Base-by-base conservation (phyloP, 2,888 invertebrate species). In the Panzeria rudis region DNA sequence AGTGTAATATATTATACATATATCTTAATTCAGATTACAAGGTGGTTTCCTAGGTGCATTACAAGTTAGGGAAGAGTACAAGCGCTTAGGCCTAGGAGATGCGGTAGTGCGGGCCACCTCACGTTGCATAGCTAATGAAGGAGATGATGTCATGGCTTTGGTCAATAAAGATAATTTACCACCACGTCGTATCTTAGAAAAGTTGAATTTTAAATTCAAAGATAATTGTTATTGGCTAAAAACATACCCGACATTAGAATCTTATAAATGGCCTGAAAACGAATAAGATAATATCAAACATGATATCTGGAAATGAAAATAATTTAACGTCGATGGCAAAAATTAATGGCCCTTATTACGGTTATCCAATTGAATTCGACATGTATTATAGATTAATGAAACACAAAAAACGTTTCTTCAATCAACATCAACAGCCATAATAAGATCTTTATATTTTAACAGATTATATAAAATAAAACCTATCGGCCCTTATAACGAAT, bases 31-130 rank as follows among this genome's bases (percentile, higher is more conserved):
- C 66, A 90, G 90, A 41, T 52, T 90, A 13, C 89, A 89, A 72
- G 89, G 88, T 11, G 91, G 91, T 20, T 89, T 90, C 7, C 86
- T 91, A 5, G 91, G 90, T 5, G 89, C 89, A 1, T 81, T 91
- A 29, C 90, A 91, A 79, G 90, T 90, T 1, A 88, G 88, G 52
- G 89, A 90, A 4, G 64, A 86, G 1, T 87, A 89, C 82, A 88
- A 89, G 68, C 87, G 90, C 0, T 86, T 85, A 44, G 91, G 91
- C 0, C 86, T 90, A 17, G 91, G 90, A 7, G 84, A 85, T 7
- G 47, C 90, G 13, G 88, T 89, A 3, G 61, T 88, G 13, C 86
- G 86, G 32, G 88, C 89, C 29, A 90, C 87, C 50, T 77, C 88
- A 7, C 89, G 88, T 56, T 85, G 83, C 25, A 86, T 89, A 17